A percentile compares a stretch with the other conserved stretches of the same genome.
These are phyloP conservation scores for Macquaria australasica DNA, from an alignment of 2,113 vertebrate species.

Conservation along the genomic window DNA sequence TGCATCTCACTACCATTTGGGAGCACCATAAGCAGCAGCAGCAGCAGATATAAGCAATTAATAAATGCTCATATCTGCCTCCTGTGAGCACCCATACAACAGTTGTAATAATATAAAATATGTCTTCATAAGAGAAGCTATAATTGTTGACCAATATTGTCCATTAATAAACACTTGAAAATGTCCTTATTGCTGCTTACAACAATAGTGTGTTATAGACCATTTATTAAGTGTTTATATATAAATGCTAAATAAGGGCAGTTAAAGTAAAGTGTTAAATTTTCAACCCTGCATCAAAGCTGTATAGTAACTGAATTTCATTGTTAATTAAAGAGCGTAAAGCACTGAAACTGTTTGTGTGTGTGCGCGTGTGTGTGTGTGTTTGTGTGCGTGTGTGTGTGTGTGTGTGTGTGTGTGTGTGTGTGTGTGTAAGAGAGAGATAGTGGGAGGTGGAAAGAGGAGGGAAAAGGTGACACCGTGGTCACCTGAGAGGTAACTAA, in stretches of 20 bases:
- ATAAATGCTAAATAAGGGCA: neutral
- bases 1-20: neutral
- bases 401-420: neutral
- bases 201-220: neutral
- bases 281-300: neutral
- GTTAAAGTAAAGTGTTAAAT: neutral
- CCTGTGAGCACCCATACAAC: too few species aligned
- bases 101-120: too few species aligned
- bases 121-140: neutral
- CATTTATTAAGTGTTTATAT: neutral
- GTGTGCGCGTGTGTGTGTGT: neutral
- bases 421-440: neutral
- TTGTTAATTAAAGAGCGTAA: neutral
- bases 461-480: slow-evolving; percentile 16
- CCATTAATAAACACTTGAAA: too few species aligned
- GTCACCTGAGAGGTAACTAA: slow-evolving; percentile 47
- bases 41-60: too few species aligned
- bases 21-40: neutral
- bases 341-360: neutral
- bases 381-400: neutral
- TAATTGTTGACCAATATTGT: too few species aligned
- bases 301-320: neutral
- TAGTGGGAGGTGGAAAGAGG: neutral
- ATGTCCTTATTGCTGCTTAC: too few species aligned
- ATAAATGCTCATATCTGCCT: too few species aligned